Evolutionary conservation across 2,888 invertebrate species (phyloP).

Genomic region (Therioaphis trifolii): DNA sequence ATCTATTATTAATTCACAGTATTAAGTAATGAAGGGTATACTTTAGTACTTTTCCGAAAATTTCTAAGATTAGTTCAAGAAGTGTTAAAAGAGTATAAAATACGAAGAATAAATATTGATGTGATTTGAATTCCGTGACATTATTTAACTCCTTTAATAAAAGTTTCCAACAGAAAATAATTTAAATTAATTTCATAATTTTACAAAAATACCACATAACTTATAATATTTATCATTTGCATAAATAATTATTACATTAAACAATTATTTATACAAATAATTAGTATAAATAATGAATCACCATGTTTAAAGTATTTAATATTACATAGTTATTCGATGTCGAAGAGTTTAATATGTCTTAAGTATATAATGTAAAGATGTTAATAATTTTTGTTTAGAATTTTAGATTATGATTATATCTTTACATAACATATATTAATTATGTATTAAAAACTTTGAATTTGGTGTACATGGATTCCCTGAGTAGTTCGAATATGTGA

Average conservation of each 20-base stretch:
- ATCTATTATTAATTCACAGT: neutral
- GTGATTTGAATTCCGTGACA: neutral
- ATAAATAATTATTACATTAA: neutral
- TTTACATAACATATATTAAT: neutral
- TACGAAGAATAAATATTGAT: neutral
- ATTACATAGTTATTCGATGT: neutral
- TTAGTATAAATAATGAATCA: constrained; percentile 1
- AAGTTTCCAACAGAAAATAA: neutral
- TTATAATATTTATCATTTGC: too few relatives aligned
- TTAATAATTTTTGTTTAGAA: constrained; percentile 3
- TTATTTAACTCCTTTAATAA: neutral
- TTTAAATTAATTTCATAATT: neutral
- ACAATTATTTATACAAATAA: neutral
- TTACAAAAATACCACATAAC: neutral
- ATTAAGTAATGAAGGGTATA: neutral
- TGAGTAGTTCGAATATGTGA: neutral
- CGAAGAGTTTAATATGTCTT: neutral
- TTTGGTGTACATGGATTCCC: constrained; percentile 30
- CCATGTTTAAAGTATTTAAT: neutral
- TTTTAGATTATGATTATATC: neutral
- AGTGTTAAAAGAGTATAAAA: neutral
- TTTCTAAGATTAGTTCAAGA: too few relatives aligned
- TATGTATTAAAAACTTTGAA: neutral
- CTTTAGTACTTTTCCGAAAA: too few relatives aligned
- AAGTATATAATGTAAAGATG: neutral